Evolutionary conservation across 1,140 invertebrate species (phyloP).

Genomic region (Oryctes rhinoceros): DNA sequence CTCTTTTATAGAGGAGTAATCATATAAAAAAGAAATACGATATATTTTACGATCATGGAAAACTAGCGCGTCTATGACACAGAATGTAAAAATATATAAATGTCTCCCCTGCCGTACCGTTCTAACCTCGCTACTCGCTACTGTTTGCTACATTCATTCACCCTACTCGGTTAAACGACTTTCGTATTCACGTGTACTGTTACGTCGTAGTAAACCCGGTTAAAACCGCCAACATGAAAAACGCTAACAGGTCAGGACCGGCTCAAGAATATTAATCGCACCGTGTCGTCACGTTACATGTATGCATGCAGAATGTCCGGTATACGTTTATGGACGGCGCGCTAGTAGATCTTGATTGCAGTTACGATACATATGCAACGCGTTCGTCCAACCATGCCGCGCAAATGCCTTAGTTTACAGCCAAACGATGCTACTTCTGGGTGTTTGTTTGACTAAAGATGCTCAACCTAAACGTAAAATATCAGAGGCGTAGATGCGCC

Average conservation of each 20-base stretch:
- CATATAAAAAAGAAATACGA: conserved; percentile 56
- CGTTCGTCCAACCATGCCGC: no score
- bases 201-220: background rate
- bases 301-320: no score
- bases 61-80: conserved; percentile 48
- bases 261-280: no score
- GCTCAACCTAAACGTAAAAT: no score
- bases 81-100: conserved; percentile 48
- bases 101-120: background rate
- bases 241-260: background rate
- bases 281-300: no score
- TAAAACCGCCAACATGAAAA: background rate
- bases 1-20: conserved; percentile 53
- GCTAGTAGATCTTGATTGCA: no score
- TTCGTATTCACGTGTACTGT: background rate
- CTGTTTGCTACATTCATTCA: background rate
- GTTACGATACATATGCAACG: no score
- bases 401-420: no score
- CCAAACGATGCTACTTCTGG: no score
- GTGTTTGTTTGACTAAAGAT: no score
- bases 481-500: no score
- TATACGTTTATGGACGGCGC: no score
- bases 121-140: background rate
- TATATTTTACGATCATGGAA: conserved; percentile 52
- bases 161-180: background rate